phyloP scores from a whole-genome alignment of 2,888 invertebrate species.

The Acrobasis repandana region DNA sequence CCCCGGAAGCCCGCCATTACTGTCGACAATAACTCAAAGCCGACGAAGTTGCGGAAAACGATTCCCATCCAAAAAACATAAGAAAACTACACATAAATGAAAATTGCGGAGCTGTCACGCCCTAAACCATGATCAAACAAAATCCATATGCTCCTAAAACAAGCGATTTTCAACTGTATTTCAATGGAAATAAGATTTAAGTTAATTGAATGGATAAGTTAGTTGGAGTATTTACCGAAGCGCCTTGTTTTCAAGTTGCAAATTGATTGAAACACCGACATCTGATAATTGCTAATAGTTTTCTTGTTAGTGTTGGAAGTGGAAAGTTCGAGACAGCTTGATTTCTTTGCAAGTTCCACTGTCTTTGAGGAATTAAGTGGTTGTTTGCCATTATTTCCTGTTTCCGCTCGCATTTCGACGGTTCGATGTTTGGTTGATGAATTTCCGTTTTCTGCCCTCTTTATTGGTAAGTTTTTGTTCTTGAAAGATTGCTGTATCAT shows the following conservation, averaged over 20 bases:
- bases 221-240: constrained; percentile 51
- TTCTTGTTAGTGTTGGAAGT: constrained; percentile 69
- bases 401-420: constrained; percentile 28
- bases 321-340: constrained; percentile 60
- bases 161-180: constrained; percentile 35
- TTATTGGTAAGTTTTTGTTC: no score
- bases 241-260: constrained; percentile 66
- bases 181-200: constrained; percentile 23
- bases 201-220: constrained; percentile 27
- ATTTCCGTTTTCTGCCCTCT: constrained; percentile 11
- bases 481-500: no score
- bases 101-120: constrained; percentile 57
- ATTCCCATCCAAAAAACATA: constrained; percentile 34
- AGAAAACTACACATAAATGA: constrained; percentile 47
- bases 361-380: constrained; percentile 48
- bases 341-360: constrained; percentile 55
- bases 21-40: constrained; percentile 11
- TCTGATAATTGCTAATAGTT: constrained; percentile 78
- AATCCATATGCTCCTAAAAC: constrained; percentile 21
- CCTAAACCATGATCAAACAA: constrained; percentile 50
- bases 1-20: constrained; percentile 9
- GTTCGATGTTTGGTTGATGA: constrained; percentile 19
- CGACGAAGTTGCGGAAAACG: constrained; percentile 8
- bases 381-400: constrained; percentile 44
- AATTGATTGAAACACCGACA: constrained; percentile 75